Evolutionary conservation across 2,888 invertebrate genomes (phyloP).

Genomic region (Deroplatys truncata): DNA sequence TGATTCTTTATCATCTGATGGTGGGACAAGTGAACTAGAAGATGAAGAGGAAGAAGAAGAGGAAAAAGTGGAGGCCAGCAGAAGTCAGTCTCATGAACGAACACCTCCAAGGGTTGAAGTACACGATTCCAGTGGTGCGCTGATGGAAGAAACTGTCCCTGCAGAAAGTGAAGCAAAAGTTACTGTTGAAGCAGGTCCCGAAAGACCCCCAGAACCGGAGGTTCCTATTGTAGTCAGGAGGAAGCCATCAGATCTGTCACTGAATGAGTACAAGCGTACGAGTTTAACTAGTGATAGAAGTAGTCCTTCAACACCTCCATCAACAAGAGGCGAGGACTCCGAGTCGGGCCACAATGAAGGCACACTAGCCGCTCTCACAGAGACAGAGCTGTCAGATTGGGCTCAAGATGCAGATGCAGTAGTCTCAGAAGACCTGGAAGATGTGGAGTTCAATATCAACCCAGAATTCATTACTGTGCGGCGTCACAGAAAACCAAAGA

Average conservation of each 20-base stretch:
- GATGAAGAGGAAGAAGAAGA: slow-evolving; percentile 27
- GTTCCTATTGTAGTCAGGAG: slow-evolving; percentile 9
- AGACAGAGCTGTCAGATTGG: slow-evolving; percentile 88
- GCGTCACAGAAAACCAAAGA: slow-evolving; percentile 37
- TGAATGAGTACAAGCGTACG: slow-evolving; percentile 8
- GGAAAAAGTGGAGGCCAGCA: slow-evolving; percentile 23
- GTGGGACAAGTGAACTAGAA: slow-evolving; percentile 31
- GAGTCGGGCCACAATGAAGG: slow-evolving; percentile 52
- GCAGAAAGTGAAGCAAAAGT: slow-evolving; percentile 6
- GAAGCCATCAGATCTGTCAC: neutral
- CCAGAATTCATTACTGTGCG: slow-evolving; percentile 46
- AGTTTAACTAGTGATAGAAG: slow-evolving; percentile 45
- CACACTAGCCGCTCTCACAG: slow-evolving; percentile 69
- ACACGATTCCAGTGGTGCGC: slow-evolving; percentile 65
- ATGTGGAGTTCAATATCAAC: slow-evolving; percentile 56
- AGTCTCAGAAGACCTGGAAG: slow-evolving; percentile 70
- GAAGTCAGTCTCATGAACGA: slow-evolving; percentile 23
- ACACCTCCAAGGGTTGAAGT: slow-evolving; percentile 67
- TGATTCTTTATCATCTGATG: slow-evolving; percentile 36
- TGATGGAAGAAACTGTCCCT: slow-evolving; percentile 48
- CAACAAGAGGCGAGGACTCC: slow-evolving; percentile 54
- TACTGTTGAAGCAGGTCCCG: neutral
- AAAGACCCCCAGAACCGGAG: neutral
- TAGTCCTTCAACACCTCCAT: slow-evolving; percentile 52
- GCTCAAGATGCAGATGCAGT: slow-evolving; percentile 67